These are phyloP conservation scores for Schmidtea mediterranea DNA, from an alignment of 1,140 invertebrate species.

Conservation along the genomic window DNA sequence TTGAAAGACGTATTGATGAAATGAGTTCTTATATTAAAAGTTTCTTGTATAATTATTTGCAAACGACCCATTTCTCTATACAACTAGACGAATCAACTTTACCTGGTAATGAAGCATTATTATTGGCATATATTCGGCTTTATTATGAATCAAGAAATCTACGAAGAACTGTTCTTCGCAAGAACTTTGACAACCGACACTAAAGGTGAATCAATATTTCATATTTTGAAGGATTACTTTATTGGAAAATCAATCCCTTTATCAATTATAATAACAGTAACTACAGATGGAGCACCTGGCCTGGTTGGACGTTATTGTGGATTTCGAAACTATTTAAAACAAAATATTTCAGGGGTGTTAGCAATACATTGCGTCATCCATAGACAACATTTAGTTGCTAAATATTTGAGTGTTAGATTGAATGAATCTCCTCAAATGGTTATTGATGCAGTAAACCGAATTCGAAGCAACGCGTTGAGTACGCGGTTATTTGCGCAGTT, in stretches of 20 bases:
- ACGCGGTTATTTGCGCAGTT: too few species aligned
- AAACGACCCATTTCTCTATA: not conserved
- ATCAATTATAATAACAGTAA: constrained; percentile 15
- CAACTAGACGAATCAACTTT: not conserved
- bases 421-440: too few species aligned
- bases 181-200: constrained; percentile 9
- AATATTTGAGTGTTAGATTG: too few species aligned
- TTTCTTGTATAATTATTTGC: not conserved
- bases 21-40: not conserved
- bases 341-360: not conserved
- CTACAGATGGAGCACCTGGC: constrained; percentile 15
- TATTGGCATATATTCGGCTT: constrained; percentile 1
- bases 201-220: constrained; percentile 9
- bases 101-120: constrained; percentile 1
- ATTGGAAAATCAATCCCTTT: constrained; percentile 12
- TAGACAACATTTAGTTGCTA: constrained; percentile 1
- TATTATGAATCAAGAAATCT: constrained; percentile 1
- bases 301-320: constrained; percentile 10
- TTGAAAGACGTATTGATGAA: not conserved
- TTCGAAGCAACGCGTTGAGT: too few species aligned
- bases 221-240: constrained; percentile 13
- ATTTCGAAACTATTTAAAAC: not conserved
- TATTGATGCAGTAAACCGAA: too few species aligned
- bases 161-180: constrained; percentile 8
- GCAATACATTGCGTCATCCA: not conserved